These are phyloP conservation scores for Coluber constrictor DNA, from an alignment of 2,797 vertebrate species.

Conservation along the genomic window DNA sequence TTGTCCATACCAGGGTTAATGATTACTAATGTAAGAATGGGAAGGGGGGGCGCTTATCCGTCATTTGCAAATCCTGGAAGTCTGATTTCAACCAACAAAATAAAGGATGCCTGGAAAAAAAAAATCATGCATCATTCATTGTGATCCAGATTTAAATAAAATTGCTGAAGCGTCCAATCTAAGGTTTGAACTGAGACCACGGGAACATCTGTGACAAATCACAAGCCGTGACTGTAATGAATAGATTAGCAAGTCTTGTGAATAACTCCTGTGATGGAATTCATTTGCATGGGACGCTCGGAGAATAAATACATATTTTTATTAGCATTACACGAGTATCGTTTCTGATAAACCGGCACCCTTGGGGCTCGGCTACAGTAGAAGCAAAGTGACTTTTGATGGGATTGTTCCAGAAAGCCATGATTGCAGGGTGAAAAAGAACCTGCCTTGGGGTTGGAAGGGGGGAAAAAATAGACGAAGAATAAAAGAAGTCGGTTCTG, in stretches of 20 bases:
- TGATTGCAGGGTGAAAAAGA: background rate
- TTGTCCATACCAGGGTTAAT: background rate
- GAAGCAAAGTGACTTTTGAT: slow-evolving; percentile 18
- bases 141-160: slow-evolving; percentile 31
- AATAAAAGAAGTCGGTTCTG: background rate
- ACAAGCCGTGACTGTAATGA: slow-evolving; percentile 21
- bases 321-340: slow-evolving; percentile 29
- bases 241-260: background rate
- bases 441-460: too few relatives aligned
- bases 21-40: background rate
- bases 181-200: background rate
- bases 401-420: slow-evolving; percentile 11
- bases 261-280: background rate
- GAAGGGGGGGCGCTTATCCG: background rate
- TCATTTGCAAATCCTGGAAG: slow-evolving; percentile 12
- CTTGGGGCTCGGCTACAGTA: background rate
- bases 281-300: slow-evolving; percentile 1
- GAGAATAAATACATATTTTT: slow-evolving; percentile 17
- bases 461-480: background rate
- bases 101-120: slow-evolving; percentile 15
- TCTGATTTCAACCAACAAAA: slow-evolving; percentile 3
- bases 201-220: slow-evolving; percentile 17
- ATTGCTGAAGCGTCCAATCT: background rate
- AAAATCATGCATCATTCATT: slow-evolving; percentile 37
- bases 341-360: slow-evolving; percentile 22